Conservation (phyloP, 1,140 invertebrate genomes). For the Limonius californicus region DNA sequence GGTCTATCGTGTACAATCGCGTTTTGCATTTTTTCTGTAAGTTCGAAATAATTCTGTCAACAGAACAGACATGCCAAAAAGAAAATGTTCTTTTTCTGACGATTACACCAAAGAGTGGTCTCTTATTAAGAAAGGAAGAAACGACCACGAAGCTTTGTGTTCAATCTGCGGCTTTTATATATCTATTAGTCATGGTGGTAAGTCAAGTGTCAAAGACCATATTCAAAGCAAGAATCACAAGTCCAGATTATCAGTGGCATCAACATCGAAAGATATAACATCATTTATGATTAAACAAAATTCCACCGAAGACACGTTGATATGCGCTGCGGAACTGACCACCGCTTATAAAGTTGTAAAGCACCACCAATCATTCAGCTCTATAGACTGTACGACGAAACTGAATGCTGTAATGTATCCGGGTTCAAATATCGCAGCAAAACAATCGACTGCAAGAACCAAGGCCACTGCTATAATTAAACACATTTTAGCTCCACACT, state of each 20-base stretch:
- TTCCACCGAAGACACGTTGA: conserved; percentile 1
- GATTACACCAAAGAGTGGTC: too few relatives aligned
- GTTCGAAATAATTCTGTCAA: too few relatives aligned
- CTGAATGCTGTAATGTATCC: conserved; percentile 14
- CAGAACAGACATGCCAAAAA: too few relatives aligned
- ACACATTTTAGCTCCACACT: conserved; percentile 9
- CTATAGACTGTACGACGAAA: conserved; percentile 8
- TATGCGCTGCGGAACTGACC: neutral
- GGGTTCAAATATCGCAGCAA: neutral
- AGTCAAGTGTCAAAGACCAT: neutral
- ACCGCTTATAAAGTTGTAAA: neutral
- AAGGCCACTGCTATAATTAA: conserved; percentile 17
- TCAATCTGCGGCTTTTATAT: too few relatives aligned
- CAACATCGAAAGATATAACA: neutral
- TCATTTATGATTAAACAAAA: neutral
- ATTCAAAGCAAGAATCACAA: neutral
- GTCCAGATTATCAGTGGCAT: neutral
- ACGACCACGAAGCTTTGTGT: too few relatives aligned
- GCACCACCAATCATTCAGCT: conserved; percentile 16
- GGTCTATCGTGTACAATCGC: too few relatives aligned
- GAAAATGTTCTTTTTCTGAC: too few relatives aligned
- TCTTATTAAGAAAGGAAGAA: too few relatives aligned
- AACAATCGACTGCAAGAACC: conserved; percentile 15
- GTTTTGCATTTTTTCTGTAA: too few relatives aligned
- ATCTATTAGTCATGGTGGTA: too few relatives aligned